These are phyloP conservation scores for Ptychoptera albimana DNA, from an alignment of 2,888 invertebrate species.

Conservation along the genomic window DNA sequence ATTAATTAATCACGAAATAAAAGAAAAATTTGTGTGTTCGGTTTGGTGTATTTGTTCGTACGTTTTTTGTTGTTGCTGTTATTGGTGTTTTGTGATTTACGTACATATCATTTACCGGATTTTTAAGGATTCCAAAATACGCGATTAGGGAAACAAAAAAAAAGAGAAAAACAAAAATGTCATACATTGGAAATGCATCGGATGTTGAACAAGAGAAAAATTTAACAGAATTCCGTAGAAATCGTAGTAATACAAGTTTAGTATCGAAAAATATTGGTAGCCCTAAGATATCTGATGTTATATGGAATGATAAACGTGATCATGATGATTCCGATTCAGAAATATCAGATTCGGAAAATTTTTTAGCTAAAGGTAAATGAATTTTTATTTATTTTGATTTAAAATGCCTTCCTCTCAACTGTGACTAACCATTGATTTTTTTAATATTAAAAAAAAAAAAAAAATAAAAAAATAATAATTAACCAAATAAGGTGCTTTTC, in stretches of 20 bases:
- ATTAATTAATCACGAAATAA: no score
- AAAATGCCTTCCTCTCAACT: not conserved
- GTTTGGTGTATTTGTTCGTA: no score
- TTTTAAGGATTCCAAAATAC: no score
- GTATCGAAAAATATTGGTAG: conserved; percentile 19
- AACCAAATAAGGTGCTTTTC: conserved; percentile 45
- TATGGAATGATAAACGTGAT: conserved; percentile 23
- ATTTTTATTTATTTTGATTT: not conserved
- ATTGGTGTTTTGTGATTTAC: no score
- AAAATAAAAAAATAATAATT: no score
- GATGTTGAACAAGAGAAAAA: conserved; percentile 29
- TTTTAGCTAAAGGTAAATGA: conserved; percentile 50
- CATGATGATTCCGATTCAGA: conserved; percentile 71
- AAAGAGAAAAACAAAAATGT: conserved; percentile 16
- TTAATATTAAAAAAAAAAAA: not conserved
- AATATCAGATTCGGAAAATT: conserved; percentile 56
- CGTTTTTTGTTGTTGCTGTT: no score
- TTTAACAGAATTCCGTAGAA: conserved; percentile 12
- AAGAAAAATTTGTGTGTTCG: no score
- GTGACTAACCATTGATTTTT: not conserved
- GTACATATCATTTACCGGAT: no score
- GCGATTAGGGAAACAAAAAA: no score
- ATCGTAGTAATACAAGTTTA: conserved; percentile 12
- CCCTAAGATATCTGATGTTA: conserved; percentile 25
- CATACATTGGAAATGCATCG: conserved; percentile 27